Evolutionary conservation across 1,140 invertebrate species (phyloP).

Genomic region (Maconellicoccus hirsutus): DNA sequence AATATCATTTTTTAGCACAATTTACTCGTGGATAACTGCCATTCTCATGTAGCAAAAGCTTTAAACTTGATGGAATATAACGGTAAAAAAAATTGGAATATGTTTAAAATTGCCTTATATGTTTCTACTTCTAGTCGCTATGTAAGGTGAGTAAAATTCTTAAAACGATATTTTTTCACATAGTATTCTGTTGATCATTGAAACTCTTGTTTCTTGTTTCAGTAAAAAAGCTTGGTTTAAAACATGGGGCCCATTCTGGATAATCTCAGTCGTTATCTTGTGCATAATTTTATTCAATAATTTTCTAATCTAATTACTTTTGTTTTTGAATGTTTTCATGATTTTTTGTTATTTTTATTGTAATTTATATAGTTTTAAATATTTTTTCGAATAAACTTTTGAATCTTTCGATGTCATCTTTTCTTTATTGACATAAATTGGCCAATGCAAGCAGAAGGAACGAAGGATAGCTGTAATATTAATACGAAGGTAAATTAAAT

Average conservation of each 20-base stretch:
- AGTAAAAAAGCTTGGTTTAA: constrained; percentile 65
- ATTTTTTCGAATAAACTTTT: too few species aligned
- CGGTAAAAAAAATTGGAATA: constrained; percentile 72
- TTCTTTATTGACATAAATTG: too few species aligned
- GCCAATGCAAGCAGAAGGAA: too few species aligned
- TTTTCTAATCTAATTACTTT: too few species aligned
- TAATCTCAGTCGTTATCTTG: constrained; percentile 39
- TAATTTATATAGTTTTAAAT: too few species aligned
- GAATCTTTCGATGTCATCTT: too few species aligned
- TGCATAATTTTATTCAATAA: not conserved
- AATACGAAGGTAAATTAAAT: too few species aligned
- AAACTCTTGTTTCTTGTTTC: constrained; percentile 33
- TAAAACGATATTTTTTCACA: too few species aligned
- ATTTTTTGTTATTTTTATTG: too few species aligned
- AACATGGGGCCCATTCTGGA: constrained; percentile 75
- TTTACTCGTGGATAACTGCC: constrained; percentile 94
- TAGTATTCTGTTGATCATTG: too few species aligned
- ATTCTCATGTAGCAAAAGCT: constrained; percentile 91
- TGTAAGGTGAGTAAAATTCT: constrained; percentile 59
- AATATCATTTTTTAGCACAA: constrained; percentile 60
- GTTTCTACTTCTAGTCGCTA: constrained; percentile 72
- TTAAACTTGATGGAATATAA: constrained; percentile 87
- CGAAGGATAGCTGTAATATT: too few species aligned
- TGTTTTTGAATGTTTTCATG: too few species aligned
- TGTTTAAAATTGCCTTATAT: constrained; percentile 75